Evolutionary conservation across 2,113 vertebrate genomes (phyloP).

Genomic region (Syngnathus scovelli): DNA sequence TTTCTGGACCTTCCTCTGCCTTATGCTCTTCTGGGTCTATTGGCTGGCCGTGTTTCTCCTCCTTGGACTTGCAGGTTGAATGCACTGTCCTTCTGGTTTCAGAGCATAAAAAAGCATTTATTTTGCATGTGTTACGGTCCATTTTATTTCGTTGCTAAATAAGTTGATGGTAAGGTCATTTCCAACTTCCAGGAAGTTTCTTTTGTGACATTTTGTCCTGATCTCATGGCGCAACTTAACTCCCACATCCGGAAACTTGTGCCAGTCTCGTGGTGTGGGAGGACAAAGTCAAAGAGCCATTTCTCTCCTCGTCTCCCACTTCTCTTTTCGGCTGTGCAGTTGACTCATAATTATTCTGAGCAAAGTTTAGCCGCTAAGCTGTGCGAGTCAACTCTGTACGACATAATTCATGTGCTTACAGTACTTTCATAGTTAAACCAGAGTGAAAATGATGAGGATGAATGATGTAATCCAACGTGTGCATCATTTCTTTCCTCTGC

Average conservation of each 20-base stretch:
- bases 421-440: background rate
- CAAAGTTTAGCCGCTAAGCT: background rate
- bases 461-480: background rate
- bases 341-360: background rate
- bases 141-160: background rate
- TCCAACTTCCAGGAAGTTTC: conserved; percentile 19
- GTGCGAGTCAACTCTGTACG: background rate
- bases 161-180: background rate
- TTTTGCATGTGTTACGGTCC: background rate
- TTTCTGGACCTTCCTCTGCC: conserved; percentile 93
- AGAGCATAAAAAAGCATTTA: background rate
- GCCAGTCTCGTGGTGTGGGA: conserved; percentile 44
- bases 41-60: conserved; percentile 91
- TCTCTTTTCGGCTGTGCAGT: conserved; percentile 19
- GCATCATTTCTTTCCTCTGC: conserved; percentile 1
- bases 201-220: conserved; percentile 35
- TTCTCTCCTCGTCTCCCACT: conserved; percentile 49
- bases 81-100: background rate
- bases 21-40: conserved; percentile 91
- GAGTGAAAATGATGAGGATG: background rate
- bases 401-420: background rate
- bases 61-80: conserved; percentile 86
- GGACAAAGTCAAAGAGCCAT: conserved; percentile 33
- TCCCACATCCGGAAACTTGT: conserved; percentile 49
- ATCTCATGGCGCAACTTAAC: conserved; percentile 29